Base-by-base conservation (phyloP, 2,113 vertebrate species). In the Ranitomeya variabilis region DNA sequence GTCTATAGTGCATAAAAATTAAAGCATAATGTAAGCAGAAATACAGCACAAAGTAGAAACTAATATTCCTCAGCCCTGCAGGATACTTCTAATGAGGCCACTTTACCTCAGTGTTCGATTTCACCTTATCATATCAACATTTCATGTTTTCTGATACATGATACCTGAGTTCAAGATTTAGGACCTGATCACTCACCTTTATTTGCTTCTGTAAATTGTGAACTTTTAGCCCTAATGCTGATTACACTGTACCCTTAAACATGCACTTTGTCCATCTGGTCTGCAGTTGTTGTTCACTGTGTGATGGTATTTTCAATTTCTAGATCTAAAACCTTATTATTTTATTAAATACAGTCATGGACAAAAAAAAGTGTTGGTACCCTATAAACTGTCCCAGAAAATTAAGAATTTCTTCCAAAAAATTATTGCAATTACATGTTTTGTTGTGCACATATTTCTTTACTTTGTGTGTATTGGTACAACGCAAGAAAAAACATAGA, bases 71-170 rank as follows among this genome's bases (percentile, higher is more conserved):
- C 45, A 78, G 18, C 45, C 19, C 76, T 78, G 76, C 51, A 80
- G 54, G 55, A 80, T 57, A 80, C 78, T 59, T 80, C 11, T 79
- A 23, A n/a, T 79, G 52, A 55, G 21, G 81, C 19, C 11, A 21
- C 21, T 69, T 45, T 84, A 83, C 21, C 15, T 51, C 14, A 73
- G 83, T 85, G n/a, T 85, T 69, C 52, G 16, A 51, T 84, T 55
- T 69, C 82, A 66, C 51, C 54, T 85, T 73, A 73, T 85, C 83
- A 57, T 15, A 67, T 52, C 13, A 85, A 23, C 51, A n/a, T 71
- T 85, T 57, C 21, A 23, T 15, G 57, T 71, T 85, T 84, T 85
- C 51, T 85, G 83, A 26, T 54, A 85, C 64, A 19, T 74, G 83
- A 85, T 85, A 57, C 66, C 83, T 57, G 51, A 57, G 54, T 31